Base-by-base conservation (phyloP, 1,140 invertebrate genomes). In the Lucilia cuprina region DNA sequence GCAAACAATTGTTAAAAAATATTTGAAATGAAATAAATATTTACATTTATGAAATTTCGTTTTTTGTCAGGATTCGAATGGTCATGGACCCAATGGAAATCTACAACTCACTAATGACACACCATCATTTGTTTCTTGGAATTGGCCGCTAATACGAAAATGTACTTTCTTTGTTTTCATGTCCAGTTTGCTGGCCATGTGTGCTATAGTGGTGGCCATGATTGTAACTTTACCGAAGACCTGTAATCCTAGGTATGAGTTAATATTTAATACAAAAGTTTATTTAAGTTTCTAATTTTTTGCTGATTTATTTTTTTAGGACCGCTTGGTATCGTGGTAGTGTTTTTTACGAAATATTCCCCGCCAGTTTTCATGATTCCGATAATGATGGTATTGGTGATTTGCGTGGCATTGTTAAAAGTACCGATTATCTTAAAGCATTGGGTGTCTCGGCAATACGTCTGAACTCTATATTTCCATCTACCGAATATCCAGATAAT, bases 311-410 rank as follows among this genome's bases (percentile, higher is more conserved):
- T n/a, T n/a, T 41, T 25, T 92, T 90, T 55, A 89, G 88, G 83
- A 86, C 87, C 89, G 92, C 95, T 83, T 97, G 96, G 96, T 96
- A 96, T 92, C 95, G 96, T 92, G 95, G 96, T 14, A 94, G 93
- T 82, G 92, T 96, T 2, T 94, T 97, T 87, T 97, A 97, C 88
- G 96, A 97, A 91, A 94, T 97, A 83, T 96, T 96, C 87, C 95
- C 96, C 3, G 95, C 95, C 0, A 96, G 95, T 74, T 97, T 96
- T 88, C 93, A 96, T 89, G 96, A 96, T 87, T 94, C 94, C 0
- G 93, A 95, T 87, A 94, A 94, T 85, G 94, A 96, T 89, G 95
- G 95, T 4, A 93, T 94, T 85, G 96, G 96, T 35, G 95, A 97
- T 89, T 89, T 97, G 0, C 93, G 92, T 85, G 96, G 96, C 1